phyloP scores from a whole-genome alignment of 2,888 invertebrate species.

The Eilema depressum region DNA sequence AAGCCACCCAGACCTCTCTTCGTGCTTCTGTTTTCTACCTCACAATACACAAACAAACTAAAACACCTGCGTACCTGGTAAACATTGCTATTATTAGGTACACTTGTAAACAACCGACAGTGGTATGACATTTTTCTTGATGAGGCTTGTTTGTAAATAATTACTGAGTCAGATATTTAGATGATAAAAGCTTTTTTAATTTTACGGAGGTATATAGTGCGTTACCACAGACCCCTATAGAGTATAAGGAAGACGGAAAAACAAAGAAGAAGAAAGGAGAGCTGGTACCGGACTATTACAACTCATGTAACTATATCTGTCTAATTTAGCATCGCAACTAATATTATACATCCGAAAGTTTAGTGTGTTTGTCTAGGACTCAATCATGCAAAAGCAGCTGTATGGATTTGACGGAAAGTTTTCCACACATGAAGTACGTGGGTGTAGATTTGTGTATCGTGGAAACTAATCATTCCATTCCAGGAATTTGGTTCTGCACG shows the following conservation, averaged over 20 bases:
- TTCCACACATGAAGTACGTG: no score
- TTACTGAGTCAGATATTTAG: constrained; percentile 22
- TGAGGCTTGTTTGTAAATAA: constrained; percentile 34
- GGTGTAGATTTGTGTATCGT: no score
- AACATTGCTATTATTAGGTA: constrained; percentile 35
- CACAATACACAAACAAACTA: constrained; percentile 42
- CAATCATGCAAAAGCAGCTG: not conserved
- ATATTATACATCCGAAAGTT: not conserved
- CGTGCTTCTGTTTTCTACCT: constrained; percentile 52
- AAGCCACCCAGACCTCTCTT: constrained; percentile 59
- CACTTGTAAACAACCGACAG: constrained; percentile 41
- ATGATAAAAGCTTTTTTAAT: no score
- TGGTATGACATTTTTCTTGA: constrained; percentile 30
- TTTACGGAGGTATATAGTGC: no score
- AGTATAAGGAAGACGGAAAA: not conserved
- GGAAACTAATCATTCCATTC: no score
- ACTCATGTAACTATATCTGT: not conserved
- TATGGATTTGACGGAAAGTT: no score
- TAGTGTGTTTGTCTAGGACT: not conserved
- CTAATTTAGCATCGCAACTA: not conserved
- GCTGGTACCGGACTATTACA: not conserved
- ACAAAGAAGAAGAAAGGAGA: not conserved
- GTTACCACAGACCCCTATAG: not conserved
- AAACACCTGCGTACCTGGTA: not conserved
- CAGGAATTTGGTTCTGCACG: no score